Percentiles rank a stretch among this genome's conserved stretches.
These are phyloP conservation scores for Edolisoma coerulescens DNA, from an alignment of 2,113 vertebrate genomes.

Conservation along the genomic window DNA sequence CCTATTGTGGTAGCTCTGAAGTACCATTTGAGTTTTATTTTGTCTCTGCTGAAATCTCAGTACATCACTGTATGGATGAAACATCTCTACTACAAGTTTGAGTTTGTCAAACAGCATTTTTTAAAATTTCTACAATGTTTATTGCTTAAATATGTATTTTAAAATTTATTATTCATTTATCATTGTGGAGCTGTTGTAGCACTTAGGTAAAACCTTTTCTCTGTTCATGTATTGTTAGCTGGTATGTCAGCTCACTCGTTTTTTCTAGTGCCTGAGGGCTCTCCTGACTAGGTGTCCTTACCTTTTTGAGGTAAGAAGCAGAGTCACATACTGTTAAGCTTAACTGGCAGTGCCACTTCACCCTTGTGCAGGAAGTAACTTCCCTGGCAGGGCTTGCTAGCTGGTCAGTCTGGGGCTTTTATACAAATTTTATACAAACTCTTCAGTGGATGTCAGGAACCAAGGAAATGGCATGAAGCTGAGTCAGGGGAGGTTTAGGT, in stretches of 20 bases:
- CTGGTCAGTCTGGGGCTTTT: neutral
- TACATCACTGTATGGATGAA: neutral
- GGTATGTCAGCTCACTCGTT: rapidly evolving
- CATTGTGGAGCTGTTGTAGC: neutral
- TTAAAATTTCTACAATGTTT: neutral
- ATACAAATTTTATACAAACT: neutral
- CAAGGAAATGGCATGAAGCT: neutral
- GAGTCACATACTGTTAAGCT: neutral
- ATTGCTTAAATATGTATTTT: neutral
- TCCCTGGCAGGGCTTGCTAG: neutral
- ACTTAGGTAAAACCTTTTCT: neutral
- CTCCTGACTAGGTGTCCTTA: neutral
- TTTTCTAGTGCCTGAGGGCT: neutral
- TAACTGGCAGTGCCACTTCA: neutral
- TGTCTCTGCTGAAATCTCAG: neutral
- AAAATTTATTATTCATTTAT: neutral
- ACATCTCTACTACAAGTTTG: neutral
- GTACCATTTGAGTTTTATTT: neutral
- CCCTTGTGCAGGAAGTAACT: neutral
- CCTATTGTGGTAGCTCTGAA: neutral
- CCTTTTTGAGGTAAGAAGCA: neutral
- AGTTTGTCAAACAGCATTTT: neutral
- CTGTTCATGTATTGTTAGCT: neutral
- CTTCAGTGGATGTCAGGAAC: neutral
- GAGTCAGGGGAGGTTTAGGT: neutral